Evolutionary conservation across 2,888 invertebrate genomes (phyloP), one percentile per base, ranked within the genome.

Genomic region (Catocala sponsa): DNA sequence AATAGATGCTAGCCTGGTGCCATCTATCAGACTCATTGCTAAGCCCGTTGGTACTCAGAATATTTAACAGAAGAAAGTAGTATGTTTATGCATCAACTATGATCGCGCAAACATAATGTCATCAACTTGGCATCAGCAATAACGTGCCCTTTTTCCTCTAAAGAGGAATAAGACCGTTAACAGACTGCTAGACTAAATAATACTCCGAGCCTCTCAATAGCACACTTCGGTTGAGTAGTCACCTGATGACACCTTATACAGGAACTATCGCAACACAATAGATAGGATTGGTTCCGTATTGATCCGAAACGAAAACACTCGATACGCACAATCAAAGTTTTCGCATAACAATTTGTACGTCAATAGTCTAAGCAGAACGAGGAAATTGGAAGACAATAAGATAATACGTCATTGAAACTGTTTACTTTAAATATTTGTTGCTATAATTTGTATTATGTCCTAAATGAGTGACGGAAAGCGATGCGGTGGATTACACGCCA

Each of bases 291-390:
- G 69, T 65, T 74, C 56, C 62, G 59, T 42, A 33, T 13, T 60
- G 55, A 64, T 62, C 72, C 76, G 47, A 68, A 44, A 57, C 75
- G 6, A 74, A 38, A 77, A 52, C 9, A 51, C 35, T 46, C 52
- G 59, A 63, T 64, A 63, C 52, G 15, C 44, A 41, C 52, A 57
- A 61, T 52, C n/a, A 38, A 63, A 53, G 53, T 50, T 38, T 49
- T 33, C 13, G 43, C 43, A 52, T 56, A 38, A 38, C 35, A 65
- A 61, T 63, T 5, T 33, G 35, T 13, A 55, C 43, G 53, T 49
- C 9, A 43, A n/a, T 41, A 62, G 15, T 10, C 9, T 56, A 48
- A 53, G 55, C 59, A 55, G 43, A 50, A 50, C 42, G n/a, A 41
- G 43, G 68, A 60, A 59, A 75, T 55, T 49, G 32, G 11, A 38